These are phyloP conservation scores for Hystrix cristata DNA, from an alignment of 2,113 vertebrate genomes.

Conservation along the genomic window DNA sequence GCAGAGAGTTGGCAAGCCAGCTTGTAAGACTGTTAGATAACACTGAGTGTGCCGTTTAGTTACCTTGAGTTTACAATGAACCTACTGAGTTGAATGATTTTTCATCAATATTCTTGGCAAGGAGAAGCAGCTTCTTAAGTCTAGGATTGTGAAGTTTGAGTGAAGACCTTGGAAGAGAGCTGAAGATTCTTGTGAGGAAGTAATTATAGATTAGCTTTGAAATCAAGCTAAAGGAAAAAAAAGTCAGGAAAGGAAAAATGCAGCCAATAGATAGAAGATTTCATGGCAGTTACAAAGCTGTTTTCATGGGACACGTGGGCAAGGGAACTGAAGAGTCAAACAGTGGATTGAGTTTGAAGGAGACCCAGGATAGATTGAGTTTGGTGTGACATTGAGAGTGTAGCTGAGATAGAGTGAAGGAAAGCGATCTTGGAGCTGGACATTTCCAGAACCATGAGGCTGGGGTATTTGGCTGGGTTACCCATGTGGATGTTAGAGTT, in stretches of 20 bases:
- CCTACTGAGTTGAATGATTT: slow-evolving; percentile 41
- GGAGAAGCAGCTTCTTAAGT: slow-evolving; percentile 7
- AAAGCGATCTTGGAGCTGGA: neutral
- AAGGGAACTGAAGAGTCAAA: neutral
- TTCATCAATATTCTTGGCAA: slow-evolving; percentile 7
- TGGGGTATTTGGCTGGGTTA: neutral
- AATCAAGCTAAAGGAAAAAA: slow-evolving; percentile 59
- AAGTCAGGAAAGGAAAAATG: slow-evolving; percentile 14
- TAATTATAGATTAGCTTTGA: slow-evolving; percentile 34
- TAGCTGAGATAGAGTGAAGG: neutral
- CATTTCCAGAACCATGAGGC: neutral
- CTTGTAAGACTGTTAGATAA: neutral
- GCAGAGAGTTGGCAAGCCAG: slow-evolving; percentile 1
- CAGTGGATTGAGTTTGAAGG: neutral
- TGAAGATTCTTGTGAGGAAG: slow-evolving; percentile 6
- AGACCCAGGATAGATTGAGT: neutral
- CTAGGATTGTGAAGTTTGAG: neutral
- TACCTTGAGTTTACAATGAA: slow-evolving; percentile 34
- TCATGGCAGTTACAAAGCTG: neutral
- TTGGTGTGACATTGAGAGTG: neutral
- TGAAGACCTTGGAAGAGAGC: slow-evolving; percentile 32
- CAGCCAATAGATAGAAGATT: neutral
- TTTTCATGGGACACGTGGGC: neutral
- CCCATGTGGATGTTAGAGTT: neutral
- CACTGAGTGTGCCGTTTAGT: neutral